Percentiles rank a stretch among this genome's conserved stretches.
Evolutionary conservation across 30 jellyfish, hydroid and myxozoan genomes (phyloP).

Genomic region (Hydra vulgaris): DNA sequence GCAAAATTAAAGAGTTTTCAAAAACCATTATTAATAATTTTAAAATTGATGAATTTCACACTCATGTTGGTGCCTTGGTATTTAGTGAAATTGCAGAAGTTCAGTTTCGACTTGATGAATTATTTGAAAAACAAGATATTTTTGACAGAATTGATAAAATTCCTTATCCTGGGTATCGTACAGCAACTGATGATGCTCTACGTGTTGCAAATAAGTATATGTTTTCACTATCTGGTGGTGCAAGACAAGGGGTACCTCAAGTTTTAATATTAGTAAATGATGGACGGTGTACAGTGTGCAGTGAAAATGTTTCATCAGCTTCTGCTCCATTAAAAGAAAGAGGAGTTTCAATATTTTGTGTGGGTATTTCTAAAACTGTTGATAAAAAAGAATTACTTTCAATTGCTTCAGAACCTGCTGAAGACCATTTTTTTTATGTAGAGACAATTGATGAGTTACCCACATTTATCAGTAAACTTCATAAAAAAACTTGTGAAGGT

Average conservation of each 20-base stretch:
- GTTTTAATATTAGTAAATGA: slow-evolving; percentile 69
- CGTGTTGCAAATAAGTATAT: slow-evolving; percentile 51
- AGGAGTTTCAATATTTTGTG: slow-evolving; percentile 65
- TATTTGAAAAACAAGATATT: slow-evolving; percentile 65
- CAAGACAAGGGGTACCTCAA: slow-evolving; percentile 78
- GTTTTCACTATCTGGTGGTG: slow-evolving; percentile 81
- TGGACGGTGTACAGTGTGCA: slow-evolving; percentile 78
- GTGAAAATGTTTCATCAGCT: slow-evolving; percentile 38
- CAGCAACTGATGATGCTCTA: slow-evolving; percentile 86
- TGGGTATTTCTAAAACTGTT: slow-evolving; percentile 63
- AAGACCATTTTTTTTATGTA: slow-evolving; percentile 51
- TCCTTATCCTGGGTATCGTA: slow-evolving; percentile 58
- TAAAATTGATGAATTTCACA: slow-evolving; percentile 41
- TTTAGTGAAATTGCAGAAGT: slow-evolving; percentile 70
- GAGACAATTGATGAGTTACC: slow-evolving; percentile 41
- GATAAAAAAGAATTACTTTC: slow-evolving; percentile 38
- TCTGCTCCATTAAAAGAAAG: slow-evolving; percentile 44
- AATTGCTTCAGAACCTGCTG: slow-evolving; percentile 48
- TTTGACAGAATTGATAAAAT: slow-evolving; percentile 40
- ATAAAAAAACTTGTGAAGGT: no score
- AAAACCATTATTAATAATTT: slow-evolving; percentile 45
- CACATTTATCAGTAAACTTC: slow-evolving; percentile 29
- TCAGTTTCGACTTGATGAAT: slow-evolving; percentile 58
- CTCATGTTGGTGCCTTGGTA: slow-evolving; percentile 79
- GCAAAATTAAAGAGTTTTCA: slow-evolving; percentile 68